Base-by-base conservation (phyloP, 2,888 invertebrate genomes). In the Slavum lentiscoides region DNA sequence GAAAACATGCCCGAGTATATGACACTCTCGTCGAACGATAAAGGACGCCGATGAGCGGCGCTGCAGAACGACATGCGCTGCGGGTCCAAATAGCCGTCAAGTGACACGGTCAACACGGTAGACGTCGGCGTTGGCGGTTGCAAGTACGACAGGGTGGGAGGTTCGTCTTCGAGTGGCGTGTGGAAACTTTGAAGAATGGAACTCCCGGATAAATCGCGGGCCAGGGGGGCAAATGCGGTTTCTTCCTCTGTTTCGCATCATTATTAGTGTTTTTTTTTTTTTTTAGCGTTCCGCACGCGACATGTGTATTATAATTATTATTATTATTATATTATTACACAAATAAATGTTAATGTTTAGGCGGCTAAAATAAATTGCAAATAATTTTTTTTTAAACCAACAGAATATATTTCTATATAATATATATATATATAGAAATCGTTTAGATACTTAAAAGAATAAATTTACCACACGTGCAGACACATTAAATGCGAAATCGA, bases 21-120 rank as follows among this genome's bases (percentile, higher is more conserved):
- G 85, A 92, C 94, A 83, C 93, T 93, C 84, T 94, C 94, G 84
- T 92, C 92, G n/a, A 92, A 92, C 80, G 91, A 92, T 19, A 90
- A 90, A 39, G 90, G 90, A 43, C 91, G 89, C 21, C 83, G 84
- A 77, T 93, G 92, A 84, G 91, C 90, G 6, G 93, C 91, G 11
- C 93, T 93, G 84, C 91, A 91, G 86, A 94, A 91, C 0, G 94
- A 94, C 84, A 95, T 92, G 72, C 94, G 90, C 43, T 92, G 91
- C 0, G 94, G 93, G 85, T 96, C 95, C 83, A 95, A 88, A 85
- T 94, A 96, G 37, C 92, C 94, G 84, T 95, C 95, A 53, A 94
- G 89, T 2, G 94, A 93, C 9, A 93, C 91, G 0, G 95, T 94
- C 90, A 93, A 91, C 9, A 93, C 90, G 1, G 94, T 95, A 0